A percentile compares a stretch with the other conserved stretches of the same genome.
phyloP scores from a whole-genome alignment of 30 jellyfish, hydroid and myxozoan species.

The Haliclystus octoradiatus region DNA sequence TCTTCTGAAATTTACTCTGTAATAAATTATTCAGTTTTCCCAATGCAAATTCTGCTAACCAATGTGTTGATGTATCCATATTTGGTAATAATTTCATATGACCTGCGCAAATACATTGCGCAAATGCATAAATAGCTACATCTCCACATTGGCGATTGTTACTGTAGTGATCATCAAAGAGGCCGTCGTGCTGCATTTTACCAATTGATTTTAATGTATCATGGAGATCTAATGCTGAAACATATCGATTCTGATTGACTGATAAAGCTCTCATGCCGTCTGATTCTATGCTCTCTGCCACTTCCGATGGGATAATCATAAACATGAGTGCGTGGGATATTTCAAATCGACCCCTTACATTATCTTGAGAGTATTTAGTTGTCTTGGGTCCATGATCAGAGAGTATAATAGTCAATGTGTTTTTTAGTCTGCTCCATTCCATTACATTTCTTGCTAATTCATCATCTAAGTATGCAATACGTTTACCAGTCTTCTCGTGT shows the following conservation, averaged over 20 bases:
- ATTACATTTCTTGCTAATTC: constrained; percentile 35
- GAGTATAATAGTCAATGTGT: constrained; percentile 66
- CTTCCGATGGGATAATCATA: constrained; percentile 60
- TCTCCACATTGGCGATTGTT: constrained; percentile 49
- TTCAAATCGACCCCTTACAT: constrained; percentile 85
- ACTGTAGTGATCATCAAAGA: constrained; percentile 29
- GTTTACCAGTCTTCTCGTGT: constrained; percentile 87
- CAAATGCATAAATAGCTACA: constrained; percentile 74
- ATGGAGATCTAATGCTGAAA: constrained; percentile 49
- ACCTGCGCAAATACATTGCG: constrained; percentile 75
- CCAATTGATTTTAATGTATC: constrained; percentile 47
- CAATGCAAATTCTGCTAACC: constrained; percentile 91
- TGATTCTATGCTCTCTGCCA: constrained; percentile 28
- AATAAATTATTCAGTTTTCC: constrained; percentile 68
- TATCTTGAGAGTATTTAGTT: constrained; percentile 53
- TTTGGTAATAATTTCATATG: constrained; percentile 48
- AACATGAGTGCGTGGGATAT: constrained; percentile 77
- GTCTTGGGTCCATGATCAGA: constrained; percentile 99
- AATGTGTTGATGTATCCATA: constrained; percentile 40
- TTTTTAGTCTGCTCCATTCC: constrained; percentile 15
- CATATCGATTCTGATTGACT: constrained; percentile 57
- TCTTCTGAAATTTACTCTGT: constrained; percentile 9
- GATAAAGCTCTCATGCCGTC: constrained; percentile 15
- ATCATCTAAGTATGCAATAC: constrained; percentile 65
- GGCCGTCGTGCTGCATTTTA: constrained; percentile 39